These are phyloP conservation scores for Sipha flava DNA, from an alignment of 1,140 invertebrate species.

Conservation along the genomic window DNA sequence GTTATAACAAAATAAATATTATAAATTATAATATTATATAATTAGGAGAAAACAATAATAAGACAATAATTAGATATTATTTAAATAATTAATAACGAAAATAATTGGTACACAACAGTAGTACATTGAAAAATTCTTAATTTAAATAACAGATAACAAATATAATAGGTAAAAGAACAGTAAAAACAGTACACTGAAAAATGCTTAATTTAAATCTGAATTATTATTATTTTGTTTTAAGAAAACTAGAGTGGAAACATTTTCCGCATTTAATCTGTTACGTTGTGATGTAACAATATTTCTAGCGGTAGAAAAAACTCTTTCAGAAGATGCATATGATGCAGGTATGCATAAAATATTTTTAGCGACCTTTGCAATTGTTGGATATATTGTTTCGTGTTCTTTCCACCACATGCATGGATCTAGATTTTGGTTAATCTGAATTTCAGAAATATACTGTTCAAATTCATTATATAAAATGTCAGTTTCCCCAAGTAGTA, in stretches of 20 bases:
- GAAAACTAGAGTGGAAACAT: neutral
- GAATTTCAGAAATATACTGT: neutral
- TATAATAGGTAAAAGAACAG: too few species aligned
- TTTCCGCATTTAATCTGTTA: neutral
- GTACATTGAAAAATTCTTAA: too few species aligned
- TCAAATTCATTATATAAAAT: neutral
- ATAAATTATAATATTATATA: too few species aligned
- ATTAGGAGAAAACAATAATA: too few species aligned
- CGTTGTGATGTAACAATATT: neutral
- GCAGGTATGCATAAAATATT: neutral
- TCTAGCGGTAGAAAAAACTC: neutral
- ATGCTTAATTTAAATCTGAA: too few species aligned
- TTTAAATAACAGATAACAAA: too few species aligned
- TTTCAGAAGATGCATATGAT: neutral
- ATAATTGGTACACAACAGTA: too few species aligned
- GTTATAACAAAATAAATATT: too few species aligned
- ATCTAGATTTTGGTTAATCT: neutral
- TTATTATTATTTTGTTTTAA: neutral
- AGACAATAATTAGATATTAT: too few species aligned
- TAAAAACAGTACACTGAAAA: too few species aligned
- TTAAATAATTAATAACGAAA: too few species aligned
- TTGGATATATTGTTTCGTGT: neutral
- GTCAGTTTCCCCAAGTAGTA: neutral
- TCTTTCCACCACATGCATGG: neutral
- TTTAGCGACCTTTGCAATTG: neutral